These are phyloP conservation scores for Falcaria lacertinaria DNA, from an alignment of 2,888 invertebrate species.

Conservation along the genomic window DNA sequence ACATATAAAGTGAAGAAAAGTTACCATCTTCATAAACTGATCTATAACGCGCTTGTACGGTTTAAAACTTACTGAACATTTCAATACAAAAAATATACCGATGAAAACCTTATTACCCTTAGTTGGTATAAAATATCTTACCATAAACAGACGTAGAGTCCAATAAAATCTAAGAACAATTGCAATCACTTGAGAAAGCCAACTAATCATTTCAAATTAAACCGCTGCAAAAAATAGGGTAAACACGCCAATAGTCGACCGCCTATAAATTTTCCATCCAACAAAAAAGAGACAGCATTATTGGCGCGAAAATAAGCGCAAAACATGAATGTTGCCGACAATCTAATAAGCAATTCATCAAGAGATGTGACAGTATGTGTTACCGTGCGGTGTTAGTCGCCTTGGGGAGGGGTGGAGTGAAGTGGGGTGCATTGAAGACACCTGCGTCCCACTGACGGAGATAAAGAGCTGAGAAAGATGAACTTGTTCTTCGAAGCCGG, in stretches of 20 bases:
- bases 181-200: background rate
- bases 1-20: too few relatives aligned
- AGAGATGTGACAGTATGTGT: slow-evolving; percentile 66
- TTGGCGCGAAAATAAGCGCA: slow-evolving; percentile 51
- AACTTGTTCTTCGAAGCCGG: slow-evolving; percentile 54
- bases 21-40: too few relatives aligned
- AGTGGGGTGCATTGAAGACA: slow-evolving; percentile 39
- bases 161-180: background rate
- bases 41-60: too few relatives aligned
- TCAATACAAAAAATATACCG: too few relatives aligned
- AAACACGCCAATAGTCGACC: slow-evolving; percentile 34
- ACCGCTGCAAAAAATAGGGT: slow-evolving; percentile 33
- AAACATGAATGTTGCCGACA: slow-evolving; percentile 51
- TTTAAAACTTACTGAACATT: too few relatives aligned
- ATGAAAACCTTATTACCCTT: too few relatives aligned
- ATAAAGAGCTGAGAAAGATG: slow-evolving; percentile 53
- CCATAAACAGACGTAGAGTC: background rate
- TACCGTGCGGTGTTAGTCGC: slow-evolving; percentile 39
- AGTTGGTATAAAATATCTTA: background rate
- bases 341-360: slow-evolving; percentile 76
- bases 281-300: slow-evolving; percentile 41
- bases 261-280: slow-evolving; percentile 32
- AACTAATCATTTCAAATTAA: background rate
- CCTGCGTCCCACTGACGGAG: slow-evolving; percentile 57
- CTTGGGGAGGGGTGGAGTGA: slow-evolving; percentile 11